phyloP scores from a whole-genome alignment of 2,888 invertebrate genomes.

The Lordiphosa fenestrarum region DNA sequence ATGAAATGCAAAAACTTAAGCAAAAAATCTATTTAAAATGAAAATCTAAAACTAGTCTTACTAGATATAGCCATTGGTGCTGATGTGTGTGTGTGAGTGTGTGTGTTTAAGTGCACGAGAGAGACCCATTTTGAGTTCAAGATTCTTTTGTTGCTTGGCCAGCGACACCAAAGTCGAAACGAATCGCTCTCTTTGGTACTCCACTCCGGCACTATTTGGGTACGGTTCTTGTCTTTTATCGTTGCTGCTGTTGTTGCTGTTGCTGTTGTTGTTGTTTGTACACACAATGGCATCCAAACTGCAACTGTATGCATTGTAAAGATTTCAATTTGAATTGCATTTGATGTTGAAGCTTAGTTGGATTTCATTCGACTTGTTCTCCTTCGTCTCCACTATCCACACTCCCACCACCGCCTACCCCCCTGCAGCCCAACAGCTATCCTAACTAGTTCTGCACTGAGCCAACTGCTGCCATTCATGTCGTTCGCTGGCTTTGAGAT shows the following conservation, averaged over 20 bases:
- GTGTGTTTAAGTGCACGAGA: conserved; percentile 13
- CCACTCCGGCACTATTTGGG: conserved; percentile 5
- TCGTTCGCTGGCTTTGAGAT: conserved; percentile 35
- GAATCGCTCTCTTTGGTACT: conserved; percentile 14
- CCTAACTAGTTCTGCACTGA: conserved; percentile 28
- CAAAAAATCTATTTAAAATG: conserved; percentile 32
- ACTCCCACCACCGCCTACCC: background rate
- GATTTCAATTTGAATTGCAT: conserved; percentile 64
- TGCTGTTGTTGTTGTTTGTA: conserved; percentile 15
- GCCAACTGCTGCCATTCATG: conserved; percentile 45
- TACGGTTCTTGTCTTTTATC: conserved; percentile 12
- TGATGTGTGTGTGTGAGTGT: conserved; percentile 24
- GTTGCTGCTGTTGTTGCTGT: conserved; percentile 6
- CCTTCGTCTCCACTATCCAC: background rate
- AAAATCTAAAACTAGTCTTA: conserved; percentile 37
- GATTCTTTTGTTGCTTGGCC: conserved; percentile 41
- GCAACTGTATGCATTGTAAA: conserved; percentile 45
- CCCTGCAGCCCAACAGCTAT: conserved; percentile 1
- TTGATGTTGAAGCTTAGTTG: conserved; percentile 58
- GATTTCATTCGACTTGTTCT: conserved; percentile 28
- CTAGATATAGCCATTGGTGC: conserved; percentile 21
- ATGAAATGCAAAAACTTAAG: conserved; percentile 9
- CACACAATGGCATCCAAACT: conserved; percentile 18
- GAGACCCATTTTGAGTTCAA: conserved; percentile 49
- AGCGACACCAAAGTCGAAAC: conserved; percentile 18